A percentile compares a stretch with the other conserved stretches of the same genome.
Conservation (phyloP, 1,140 invertebrate genomes). For the Calosoma granatense region DNA sequence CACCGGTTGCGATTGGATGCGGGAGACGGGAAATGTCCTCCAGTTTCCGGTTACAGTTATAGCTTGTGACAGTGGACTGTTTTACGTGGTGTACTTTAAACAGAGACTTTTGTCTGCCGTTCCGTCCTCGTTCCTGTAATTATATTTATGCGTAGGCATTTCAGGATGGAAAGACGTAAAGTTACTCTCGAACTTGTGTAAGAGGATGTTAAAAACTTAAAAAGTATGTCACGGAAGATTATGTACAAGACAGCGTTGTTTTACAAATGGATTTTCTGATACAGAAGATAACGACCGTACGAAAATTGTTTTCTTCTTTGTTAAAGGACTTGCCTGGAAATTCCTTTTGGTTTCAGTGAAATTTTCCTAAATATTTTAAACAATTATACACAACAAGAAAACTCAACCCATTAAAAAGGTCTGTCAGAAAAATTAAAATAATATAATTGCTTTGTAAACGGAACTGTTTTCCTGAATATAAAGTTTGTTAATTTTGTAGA, state of each 20-base stretch:
- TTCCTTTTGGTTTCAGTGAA: too few relatives aligned
- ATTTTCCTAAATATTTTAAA: too few relatives aligned
- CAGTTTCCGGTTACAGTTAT: slow-evolving; percentile 6
- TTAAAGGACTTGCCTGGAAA: too few relatives aligned
- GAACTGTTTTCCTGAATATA: too few relatives aligned
- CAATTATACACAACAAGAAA: too few relatives aligned
- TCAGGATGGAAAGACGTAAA: background rate
- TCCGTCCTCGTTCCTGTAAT: background rate
- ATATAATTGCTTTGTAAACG: too few relatives aligned
- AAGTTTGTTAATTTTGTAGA: too few relatives aligned
- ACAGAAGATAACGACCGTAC: too few relatives aligned
- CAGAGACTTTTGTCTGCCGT: background rate
- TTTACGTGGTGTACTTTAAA: background rate
- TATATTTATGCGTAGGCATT: background rate
- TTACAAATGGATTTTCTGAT: background rate
- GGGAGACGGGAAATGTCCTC: background rate
- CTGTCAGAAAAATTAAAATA: too few relatives aligned
- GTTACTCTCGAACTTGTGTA: background rate
- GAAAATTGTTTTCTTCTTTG: too few relatives aligned
- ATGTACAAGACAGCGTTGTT: background rate
- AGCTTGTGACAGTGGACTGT: slow-evolving; percentile 7
- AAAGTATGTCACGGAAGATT: background rate
- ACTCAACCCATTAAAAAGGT: too few relatives aligned
- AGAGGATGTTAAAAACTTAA: background rate
- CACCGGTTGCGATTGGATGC: background rate